These are phyloP conservation scores for Bucco capensis DNA, from an alignment of 2,113 vertebrate species.

Conservation along the genomic window DNA sequence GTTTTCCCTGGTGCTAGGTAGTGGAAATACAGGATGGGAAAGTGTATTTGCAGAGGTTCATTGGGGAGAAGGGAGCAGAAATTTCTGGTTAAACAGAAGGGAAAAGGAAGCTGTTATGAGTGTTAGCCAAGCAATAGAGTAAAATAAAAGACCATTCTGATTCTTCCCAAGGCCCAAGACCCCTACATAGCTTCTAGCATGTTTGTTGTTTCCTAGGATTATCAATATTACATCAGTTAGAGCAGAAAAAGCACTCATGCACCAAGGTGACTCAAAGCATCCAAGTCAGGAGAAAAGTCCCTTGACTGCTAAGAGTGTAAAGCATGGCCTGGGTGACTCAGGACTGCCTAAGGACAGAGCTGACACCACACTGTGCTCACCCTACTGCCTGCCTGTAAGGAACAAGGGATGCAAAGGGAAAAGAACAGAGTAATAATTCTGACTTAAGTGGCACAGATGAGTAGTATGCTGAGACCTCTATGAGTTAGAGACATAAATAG, in stretches of 20 bases:
- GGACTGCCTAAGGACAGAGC: slow-evolving; percentile 20
- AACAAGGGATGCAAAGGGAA: background rate
- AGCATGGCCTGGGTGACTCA: slow-evolving; percentile 46
- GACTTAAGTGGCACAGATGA: background rate
- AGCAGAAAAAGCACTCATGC: background rate
- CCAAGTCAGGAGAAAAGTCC: slow-evolving; percentile 6
- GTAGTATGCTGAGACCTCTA: background rate
- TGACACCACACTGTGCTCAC: background rate
- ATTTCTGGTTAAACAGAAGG: background rate
- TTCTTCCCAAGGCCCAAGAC: background rate
- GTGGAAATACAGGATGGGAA: background rate
- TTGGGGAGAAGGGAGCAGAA: background rate
- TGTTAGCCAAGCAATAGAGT: background rate
- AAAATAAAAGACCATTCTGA: background rate
- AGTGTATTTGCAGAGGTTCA: background rate
- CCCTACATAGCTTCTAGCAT: background rate
- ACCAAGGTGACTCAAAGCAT: background rate
- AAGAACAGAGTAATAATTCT: background rate
- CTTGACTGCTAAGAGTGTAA: slow-evolving; percentile 16
- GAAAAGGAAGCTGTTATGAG: background rate
- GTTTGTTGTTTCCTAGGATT: background rate
- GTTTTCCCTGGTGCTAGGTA: background rate
- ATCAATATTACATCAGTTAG: background rate
- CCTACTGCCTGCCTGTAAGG: background rate
- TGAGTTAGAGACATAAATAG: background rate